Conservation (phyloP, 2,113 vertebrate genomes). For the Delphinapterus leucas region DNA sequence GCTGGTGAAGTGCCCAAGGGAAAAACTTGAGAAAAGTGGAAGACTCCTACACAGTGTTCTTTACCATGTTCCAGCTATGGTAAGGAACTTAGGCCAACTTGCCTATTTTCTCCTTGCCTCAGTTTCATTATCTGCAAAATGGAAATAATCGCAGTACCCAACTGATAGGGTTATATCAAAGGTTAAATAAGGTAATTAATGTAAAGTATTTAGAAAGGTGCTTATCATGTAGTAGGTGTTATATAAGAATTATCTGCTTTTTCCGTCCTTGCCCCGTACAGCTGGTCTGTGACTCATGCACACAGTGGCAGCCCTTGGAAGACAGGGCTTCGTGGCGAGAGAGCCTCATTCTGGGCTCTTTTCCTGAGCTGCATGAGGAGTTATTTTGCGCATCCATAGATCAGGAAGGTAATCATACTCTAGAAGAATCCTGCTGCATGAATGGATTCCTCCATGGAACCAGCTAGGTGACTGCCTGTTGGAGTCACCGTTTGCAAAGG, state of each 20-base stretch:
- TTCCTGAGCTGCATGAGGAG: not conserved
- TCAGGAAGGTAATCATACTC: not conserved
- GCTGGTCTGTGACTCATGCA: not conserved
- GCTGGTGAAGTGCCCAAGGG: not conserved
- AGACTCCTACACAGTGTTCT: not conserved
- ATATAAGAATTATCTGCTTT: not conserved
- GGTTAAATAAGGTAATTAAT: not conserved
- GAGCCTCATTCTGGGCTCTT: not conserved
- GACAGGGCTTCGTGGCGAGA: not conserved
- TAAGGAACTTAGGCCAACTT: not conserved
- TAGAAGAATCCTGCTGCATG: not conserved
- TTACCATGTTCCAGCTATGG: not conserved
- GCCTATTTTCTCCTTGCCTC: not conserved
- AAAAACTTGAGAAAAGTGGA: not conserved
- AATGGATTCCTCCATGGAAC: not conserved
- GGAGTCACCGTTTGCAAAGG: not conserved
- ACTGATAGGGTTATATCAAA: accelerated
- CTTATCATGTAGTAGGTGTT: not conserved
- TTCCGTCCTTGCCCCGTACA: not conserved
- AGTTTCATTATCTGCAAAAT: not conserved
- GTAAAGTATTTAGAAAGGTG: not conserved
- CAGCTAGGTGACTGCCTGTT: not conserved
- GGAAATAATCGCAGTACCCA: not conserved
- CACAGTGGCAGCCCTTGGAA: not conserved
- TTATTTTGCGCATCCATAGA: not conserved